Percentiles rank a stretch among this genome's conserved stretches.
Evolutionary conservation across 2,113 vertebrate species (phyloP).

Genomic region (Microtus pennsylvanicus): DNA sequence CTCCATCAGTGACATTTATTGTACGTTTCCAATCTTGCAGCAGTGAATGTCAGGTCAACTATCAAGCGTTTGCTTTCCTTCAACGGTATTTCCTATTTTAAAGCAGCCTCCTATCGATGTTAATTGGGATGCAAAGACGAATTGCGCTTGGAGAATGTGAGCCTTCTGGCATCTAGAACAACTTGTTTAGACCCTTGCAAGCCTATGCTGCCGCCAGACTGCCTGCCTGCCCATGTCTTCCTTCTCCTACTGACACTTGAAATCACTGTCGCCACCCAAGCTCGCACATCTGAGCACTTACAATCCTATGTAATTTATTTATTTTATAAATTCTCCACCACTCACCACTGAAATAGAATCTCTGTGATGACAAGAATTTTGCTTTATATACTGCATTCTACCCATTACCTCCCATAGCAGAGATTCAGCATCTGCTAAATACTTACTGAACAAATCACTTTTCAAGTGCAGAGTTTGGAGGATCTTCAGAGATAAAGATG

Average conservation of each 20-base stretch:
- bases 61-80: slow-evolving; percentile 77
- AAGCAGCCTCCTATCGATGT: slow-evolving; percentile 69
- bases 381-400: neutral
- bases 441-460: neutral
- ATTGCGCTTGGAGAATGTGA: slow-evolving; percentile 52
- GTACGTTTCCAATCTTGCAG: slow-evolving; percentile 77
- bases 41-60: slow-evolving; percentile 87
- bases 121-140: slow-evolving; percentile 83
- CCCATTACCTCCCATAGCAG: neutral
- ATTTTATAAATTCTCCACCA: neutral
- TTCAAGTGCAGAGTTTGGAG: neutral
- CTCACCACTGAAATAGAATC: neutral
- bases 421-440: neutral
- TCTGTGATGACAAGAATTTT: neutral
- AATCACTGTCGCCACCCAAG: neutral
- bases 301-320: neutral
- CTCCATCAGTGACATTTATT: slow-evolving; percentile 87
- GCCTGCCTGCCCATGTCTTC: neutral
- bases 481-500: neutral
- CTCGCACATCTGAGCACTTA: neutral
- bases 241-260: neutral
- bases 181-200: neutral
- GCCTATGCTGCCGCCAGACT: neutral
- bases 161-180: neutral
- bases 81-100: slow-evolving; percentile 79